Base-by-base conservation (phyloP, 2,888 invertebrate genomes). In the Dusona sp. region DNA sequence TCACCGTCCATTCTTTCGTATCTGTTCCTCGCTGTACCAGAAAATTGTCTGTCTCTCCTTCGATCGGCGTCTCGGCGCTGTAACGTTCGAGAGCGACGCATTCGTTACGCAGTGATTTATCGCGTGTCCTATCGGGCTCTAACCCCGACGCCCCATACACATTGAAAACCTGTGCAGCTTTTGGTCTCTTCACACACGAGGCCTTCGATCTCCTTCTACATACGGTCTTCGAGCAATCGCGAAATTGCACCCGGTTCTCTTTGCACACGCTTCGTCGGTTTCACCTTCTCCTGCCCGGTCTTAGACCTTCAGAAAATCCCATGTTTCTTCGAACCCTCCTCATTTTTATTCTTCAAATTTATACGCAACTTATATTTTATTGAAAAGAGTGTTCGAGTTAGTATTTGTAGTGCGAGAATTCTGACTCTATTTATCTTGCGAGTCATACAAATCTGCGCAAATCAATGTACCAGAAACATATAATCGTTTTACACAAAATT, bases 91-190 rank as follows among this genome's bases (percentile, higher is more conserved):
- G 81, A 79, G 82, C 85, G 79, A 84, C 88, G 85, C 83, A 86
- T 84, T 87, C 88, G 87, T 84, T 87, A 87, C 86, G 81, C 86
- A 84, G 83, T 86, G 86, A 86, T 86, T 86, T 86, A 86, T 86
- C 86, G 86, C 79, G 74, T 74, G 78, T 79, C 74, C 81, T 84
- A 83, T 81, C 85, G 79, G 73, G 70, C 74, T 65, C 61, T 74
- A 82, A 85, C 85, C 78, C 72, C 82, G 82, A 82, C 85, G 85
- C 82, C 82, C 67, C 72, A 45, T 65, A 38, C 72, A 45, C 68
- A 61, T 19, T 9, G 33, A 38, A 61, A 45, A 33, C 70, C 70
- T 70, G 2, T 19, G 25, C n/a, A 19, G 33, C 45, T 70, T 45
- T n/a, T 70, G 38, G 29, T n/a, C 54, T 67, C 73, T 36, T 51